These are phyloP conservation scores for Chesias legatella DNA, from an alignment of 2,888 invertebrate species.

Conservation along the genomic window DNA sequence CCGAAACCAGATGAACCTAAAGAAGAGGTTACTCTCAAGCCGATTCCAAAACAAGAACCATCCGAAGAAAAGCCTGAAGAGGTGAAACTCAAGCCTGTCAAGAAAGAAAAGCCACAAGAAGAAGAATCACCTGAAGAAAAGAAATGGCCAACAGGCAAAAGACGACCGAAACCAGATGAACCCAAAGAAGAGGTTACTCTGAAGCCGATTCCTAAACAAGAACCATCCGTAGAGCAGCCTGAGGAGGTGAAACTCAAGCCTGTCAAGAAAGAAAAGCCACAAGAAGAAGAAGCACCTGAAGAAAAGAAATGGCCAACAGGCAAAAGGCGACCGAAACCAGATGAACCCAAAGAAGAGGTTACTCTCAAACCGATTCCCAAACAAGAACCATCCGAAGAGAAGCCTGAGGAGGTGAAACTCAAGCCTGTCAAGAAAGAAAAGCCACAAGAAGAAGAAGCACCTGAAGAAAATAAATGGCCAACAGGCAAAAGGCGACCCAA, in stretches of 20 bases:
- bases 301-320: too few relatives aligned
- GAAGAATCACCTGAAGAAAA: constrained; percentile 45
- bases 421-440: constrained; percentile 44
- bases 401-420: constrained; percentile 34
- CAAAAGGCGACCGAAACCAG: constrained; percentile 40
- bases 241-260: constrained; percentile 43
- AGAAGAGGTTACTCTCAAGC: constrained; percentile 53
- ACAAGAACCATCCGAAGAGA: constrained; percentile 55
- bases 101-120: constrained; percentile 53
- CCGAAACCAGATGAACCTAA: constrained; percentile 38
- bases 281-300: constrained; percentile 45
- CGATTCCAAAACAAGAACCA: constrained; percentile 45
- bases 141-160: constrained; percentile 38
- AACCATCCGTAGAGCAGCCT: constrained; percentile 43
- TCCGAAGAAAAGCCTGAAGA: constrained; percentile 42
- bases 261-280: constrained; percentile 34
- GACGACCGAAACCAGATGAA: constrained; percentile 34
- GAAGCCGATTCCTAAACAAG: constrained; percentile 41
- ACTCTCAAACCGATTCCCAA: constrained; percentile 47
- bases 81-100: constrained; percentile 49
- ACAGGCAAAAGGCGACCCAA: constrained; percentile 35
- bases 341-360: constrained; percentile 44
- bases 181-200: constrained; percentile 44
- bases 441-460: constrained; percentile 20
- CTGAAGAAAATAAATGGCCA: constrained; percentile 40